Conservation (phyloP, 2,888 invertebrate genomes). For the Crematogaster levior region DNA sequence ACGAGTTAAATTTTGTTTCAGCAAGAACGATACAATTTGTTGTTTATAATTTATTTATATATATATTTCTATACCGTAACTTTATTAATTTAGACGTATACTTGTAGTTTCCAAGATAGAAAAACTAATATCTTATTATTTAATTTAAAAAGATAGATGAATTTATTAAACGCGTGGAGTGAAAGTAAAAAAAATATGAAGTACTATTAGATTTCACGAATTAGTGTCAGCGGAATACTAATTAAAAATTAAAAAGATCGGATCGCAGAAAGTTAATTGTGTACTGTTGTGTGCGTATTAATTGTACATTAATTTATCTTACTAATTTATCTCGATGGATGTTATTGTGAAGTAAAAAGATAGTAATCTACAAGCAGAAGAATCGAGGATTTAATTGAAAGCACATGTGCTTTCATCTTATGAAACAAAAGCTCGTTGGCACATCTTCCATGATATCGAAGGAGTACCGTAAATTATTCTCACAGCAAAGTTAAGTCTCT, state of each 20-base stretch:
- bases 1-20: background rate
- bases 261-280: background rate
- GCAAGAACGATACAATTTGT: background rate
- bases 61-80: background rate
- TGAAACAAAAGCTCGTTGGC: background rate
- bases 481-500: conserved; percentile 10
- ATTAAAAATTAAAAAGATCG: background rate
- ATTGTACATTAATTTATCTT: background rate
- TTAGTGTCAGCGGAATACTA: background rate
- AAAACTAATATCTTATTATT: background rate
- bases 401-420: background rate
- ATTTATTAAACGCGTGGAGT: background rate
- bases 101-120: background rate
- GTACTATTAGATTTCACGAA: background rate
- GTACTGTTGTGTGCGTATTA: background rate
- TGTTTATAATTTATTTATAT: background rate
- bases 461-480: conserved; percentile 18
- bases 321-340: conserved; percentile 5
- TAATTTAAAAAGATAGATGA: background rate
- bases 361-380: background rate
- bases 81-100: background rate
- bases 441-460: background rate
- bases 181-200: background rate
- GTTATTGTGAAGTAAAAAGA: background rate
- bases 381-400: conserved; percentile 14